Evolutionary conservation across 1,140 invertebrate species (phyloP), one percentile per base, ranked within the genome.

Genomic region (Lysiphlebus fabarum): DNA sequence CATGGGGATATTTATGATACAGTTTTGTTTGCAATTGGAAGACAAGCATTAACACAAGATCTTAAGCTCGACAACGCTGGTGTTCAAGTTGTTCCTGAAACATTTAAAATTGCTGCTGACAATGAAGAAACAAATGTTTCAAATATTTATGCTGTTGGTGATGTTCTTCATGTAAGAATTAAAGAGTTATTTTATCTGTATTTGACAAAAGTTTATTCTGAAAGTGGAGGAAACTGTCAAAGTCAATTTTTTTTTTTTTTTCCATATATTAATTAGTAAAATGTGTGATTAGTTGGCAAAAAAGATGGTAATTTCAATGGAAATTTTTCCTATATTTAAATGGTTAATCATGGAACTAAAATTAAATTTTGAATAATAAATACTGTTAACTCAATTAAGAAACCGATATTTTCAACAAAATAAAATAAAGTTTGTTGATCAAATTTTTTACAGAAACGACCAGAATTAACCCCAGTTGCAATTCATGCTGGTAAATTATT

Each of bases 401-500:
- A 2, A 26, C 2, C 4, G 4, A 26, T 26, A 26, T 1, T 1
- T 26, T 26, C 2, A 26, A 26, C 17, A 4, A 26, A 26, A 26
- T 26, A 26, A 26, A 26, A 26, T 26, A 2, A 48, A 34, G 9
- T 56, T 53, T 59, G n/a, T n/a, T n/a, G n/a, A n/a, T n/a, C n/a
- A n/a, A 55, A 57, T 59, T 68, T 58, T 62, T 72, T 76, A 4
- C 59, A 87, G 83, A 88, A 84, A 65, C 86, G 84, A 71, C 93
- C 93, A 0, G 95, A 99, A 81, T 81, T 99, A n/a, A 99, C 96
- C 4, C 96, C 96, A 5, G 95, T 99, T 1, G 96, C 96, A 11
- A 95, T 99, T 69, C 89, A 96, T 70, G 94, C 96, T 40, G 96
- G 96, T 33, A 85, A 89, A 62, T 78, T 96, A 55, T 78, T 99